Base-by-base conservation (phyloP, 2,797 vertebrate genomes). In the Megalops cyprinoides region DNA sequence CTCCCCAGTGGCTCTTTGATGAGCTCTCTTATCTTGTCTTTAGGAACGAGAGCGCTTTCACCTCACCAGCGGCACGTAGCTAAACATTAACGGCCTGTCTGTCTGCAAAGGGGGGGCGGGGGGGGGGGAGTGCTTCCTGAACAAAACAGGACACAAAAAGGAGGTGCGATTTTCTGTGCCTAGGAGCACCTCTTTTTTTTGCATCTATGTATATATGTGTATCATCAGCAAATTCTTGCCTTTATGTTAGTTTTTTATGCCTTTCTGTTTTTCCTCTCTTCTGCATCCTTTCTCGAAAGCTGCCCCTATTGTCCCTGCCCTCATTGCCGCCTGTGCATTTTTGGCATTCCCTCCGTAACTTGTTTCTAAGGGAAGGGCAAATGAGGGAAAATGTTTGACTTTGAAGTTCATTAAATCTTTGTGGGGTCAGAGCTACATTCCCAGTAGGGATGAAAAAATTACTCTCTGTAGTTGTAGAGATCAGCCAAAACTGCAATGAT, bases 211-310 rank as follows among this genome's bases (percentile, higher is more conserved):
- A 91, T 91, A 87, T 90, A 92, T 94, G 86, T 94, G 93, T 93
- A 86, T 83, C 88, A 95, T 95, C 94, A 95, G 94, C 94, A 94
- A 87, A 95, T 95, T 95, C 92, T 86, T 91, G 90, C 86, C 87
- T 89, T 89, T 85, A 89, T 91, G 58, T 91, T 91, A 91, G 82
- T 85, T 87, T 90, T 93, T 93, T 93, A 92, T 93, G 88, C 89
- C 87, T 56, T 86, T 92, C 93, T 88, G 58, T 79, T 79, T 78
- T 58, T 55, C 34, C 56, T 78, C 77, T 83, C 46, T 67, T 44
- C 51, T 34, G 25, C 87, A 86, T 88, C 78, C 85, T 81, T 81
- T 89, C 83, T 83, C 84, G 90, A 84, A 86, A 87, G 89, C 84
- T 87, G 89, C 88, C 87, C 87, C 85, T 90, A 84, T 80, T 91